These are phyloP conservation scores for Temnothorax ravouxi DNA, from an alignment of 2,888 invertebrate genomes.

Conservation along the genomic window DNA sequence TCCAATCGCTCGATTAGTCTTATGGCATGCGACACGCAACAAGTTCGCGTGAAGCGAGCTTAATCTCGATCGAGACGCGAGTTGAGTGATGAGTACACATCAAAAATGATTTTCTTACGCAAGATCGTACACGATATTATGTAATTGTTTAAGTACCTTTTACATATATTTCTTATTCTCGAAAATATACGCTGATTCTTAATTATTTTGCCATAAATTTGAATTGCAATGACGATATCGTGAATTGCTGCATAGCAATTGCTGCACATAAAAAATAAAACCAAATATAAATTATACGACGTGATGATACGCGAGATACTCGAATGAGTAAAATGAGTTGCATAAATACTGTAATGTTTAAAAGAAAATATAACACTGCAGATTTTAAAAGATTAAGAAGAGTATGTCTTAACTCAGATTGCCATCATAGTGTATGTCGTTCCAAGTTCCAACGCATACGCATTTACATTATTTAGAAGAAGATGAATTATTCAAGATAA, in stretches of 20 bases:
- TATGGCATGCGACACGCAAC: constrained; percentile 71
- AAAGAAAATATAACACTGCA: background rate
- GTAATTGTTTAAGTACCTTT: background rate
- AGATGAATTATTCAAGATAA: constrained; percentile 1
- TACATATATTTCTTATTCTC: constrained; percentile 4
- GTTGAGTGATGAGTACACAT: constrained; percentile 40
- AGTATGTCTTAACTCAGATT: background rate
- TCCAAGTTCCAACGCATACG: no score
- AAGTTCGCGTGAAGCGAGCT: constrained; percentile 70
- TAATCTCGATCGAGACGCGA: constrained; percentile 35
- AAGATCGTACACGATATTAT: constrained; percentile 3
- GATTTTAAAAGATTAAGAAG: constrained; percentile 7
- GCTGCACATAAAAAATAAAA: constrained; percentile 25
- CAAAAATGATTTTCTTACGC: constrained; percentile 33
- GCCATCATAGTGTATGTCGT: background rate
- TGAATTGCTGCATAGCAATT: background rate
- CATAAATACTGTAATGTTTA: background rate
- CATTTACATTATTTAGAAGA: background rate
- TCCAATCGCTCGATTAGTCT: constrained; percentile 52
- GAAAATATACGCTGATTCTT: background rate
- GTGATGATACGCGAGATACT: background rate
- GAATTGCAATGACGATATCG: background rate
- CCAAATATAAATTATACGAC: constrained; percentile 12
- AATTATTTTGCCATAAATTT: constrained; percentile 6
- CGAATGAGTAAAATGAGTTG: background rate